phyloP scores from a whole-genome alignment of 2,113 vertebrate species.

The Pseudorectes ferrugineus region DNA sequence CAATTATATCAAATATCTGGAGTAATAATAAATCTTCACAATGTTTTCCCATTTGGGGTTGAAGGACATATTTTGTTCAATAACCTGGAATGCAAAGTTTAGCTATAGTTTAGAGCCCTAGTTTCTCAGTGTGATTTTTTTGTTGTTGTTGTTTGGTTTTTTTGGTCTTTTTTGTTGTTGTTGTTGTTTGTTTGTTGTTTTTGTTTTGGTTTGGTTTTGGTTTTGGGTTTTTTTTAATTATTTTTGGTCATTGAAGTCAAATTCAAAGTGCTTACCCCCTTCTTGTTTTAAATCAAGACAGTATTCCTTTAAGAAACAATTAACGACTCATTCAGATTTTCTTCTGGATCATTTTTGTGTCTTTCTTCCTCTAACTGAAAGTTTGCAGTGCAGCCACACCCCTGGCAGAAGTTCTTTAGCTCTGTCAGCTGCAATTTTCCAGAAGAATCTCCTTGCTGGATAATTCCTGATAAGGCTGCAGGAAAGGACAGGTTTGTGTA shows the following conservation, averaged over 20 bases:
- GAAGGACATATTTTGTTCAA: not conserved
- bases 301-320: not conserved
- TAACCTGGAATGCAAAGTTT: not conserved
- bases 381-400: not conserved
- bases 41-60: not conserved
- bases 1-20: not conserved
- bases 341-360: not conserved
- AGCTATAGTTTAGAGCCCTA: not conserved
- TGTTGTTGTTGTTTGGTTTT: not conserved
- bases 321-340: not conserved
- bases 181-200: not conserved
- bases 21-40: not conserved
- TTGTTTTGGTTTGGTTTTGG: not conserved
- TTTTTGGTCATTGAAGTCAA: not conserved
- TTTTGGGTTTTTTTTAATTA: rapidly evolving
- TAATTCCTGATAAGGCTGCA: not conserved
- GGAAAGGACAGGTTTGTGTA: not conserved
- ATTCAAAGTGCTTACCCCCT: not conserved
- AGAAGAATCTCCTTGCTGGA: not conserved
- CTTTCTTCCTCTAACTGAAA: not conserved
- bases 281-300: not conserved
- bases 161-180: no score
- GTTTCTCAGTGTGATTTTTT: not conserved
- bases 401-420: not conserved
- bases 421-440: not conserved